Base-by-base conservation (phyloP, 2,797 vertebrate species). In the Chaunax sp. region DNA sequence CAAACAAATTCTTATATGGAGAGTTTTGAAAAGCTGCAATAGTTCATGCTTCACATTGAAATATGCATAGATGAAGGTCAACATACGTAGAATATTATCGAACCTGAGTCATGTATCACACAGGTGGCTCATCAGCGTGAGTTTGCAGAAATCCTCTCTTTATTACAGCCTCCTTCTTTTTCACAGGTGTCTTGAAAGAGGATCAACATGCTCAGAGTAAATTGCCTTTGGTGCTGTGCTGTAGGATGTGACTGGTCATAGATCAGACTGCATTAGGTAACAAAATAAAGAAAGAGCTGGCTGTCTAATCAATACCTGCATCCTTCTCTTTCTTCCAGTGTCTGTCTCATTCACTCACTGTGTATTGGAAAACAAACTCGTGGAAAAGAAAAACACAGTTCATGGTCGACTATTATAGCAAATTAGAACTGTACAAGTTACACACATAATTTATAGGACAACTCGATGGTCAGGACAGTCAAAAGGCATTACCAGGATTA, bases 261-360 rank as follows among this genome's bases (percentile, higher is more conserved):
- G 88, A 87, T 84, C 79, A 78, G 79, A 77, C 70, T 77, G 79
- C 80, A 89, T 91, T 88, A 86, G 82, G 84, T 91, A 89, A 92
- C 90, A 88, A 86, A 88, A 81, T 78, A 81, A 84, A 78, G 71
- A 82, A 91, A 90, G 81, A 90, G 87, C 82, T 66, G 62, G 74
- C 58, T 84, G 84, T 83, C 71, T 72, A 80, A 93, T 93, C 87
- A 81, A 93, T 91, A 84, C 35, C 25, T 19, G 46, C 63, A 33
- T 77, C 68, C 28, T n/a, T 66, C 43, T 28, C 50, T 25, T 25
- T 43, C 51, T 25, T 2, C 47, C 40, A 19, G 46, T 61, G 11
- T 57, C 54, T 22, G 5, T 28, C 35, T 71, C n/a, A 6, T 19
- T 68, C 59, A n/a, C 2, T 65, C 33, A 53, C 5, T 68, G 28